Base-by-base conservation (phyloP, 2,797 vertebrate genomes). In the Coendou prehensilis region DNA sequence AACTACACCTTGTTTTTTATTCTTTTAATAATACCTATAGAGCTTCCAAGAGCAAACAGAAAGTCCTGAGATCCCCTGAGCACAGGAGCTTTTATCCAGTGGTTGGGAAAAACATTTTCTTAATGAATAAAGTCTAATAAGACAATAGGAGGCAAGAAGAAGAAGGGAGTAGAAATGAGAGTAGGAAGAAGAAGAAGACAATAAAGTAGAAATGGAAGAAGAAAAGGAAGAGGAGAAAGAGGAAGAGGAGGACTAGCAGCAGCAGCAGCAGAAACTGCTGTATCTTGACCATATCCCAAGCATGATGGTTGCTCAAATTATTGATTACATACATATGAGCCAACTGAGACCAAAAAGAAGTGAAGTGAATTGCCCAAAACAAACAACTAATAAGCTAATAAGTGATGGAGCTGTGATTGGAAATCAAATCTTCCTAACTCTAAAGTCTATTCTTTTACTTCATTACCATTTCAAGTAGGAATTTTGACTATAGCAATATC, bases 241-340 rank as follows among this genome's bases (percentile, higher is more conserved):
- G 4, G 6, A 50, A 13, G 22, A 33, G 2, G 2, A 28, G 26
- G 8, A 54, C 17, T 0, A 8, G 1, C 22, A 76, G 33, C 1
- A 23, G 28, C 9, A n/a, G 18, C 5, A 57, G 50, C 18, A 76
- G 54, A 26, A 30, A 30, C 64, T 18, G 63, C 20, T 52, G 14
- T 7, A 33, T 20, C 76, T 18, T 71, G 41, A 57, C 45, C 56
- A 52, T 54, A 41, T 26, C 37, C 28, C 47, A 79, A 59, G 56
- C 28, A n/a, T 63, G 20, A 45, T 30, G 50, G 18, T 83, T 50
- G 7, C 54, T 52, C n/a, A 59, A 28, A 59, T 59, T 63, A 28
- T 10, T 83, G 54, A 37, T 50, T 69, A 57, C 7, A 37, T 4
- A 52, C 20, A 11, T 18, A 30, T 6, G 33, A 57, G 61, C 45